A percentile compares a stretch with the other conserved stretches of the same genome.
phyloP scores from a whole-genome alignment of 2,888 invertebrate genomes.

The Hydroisotoma schaefferi region DNA sequence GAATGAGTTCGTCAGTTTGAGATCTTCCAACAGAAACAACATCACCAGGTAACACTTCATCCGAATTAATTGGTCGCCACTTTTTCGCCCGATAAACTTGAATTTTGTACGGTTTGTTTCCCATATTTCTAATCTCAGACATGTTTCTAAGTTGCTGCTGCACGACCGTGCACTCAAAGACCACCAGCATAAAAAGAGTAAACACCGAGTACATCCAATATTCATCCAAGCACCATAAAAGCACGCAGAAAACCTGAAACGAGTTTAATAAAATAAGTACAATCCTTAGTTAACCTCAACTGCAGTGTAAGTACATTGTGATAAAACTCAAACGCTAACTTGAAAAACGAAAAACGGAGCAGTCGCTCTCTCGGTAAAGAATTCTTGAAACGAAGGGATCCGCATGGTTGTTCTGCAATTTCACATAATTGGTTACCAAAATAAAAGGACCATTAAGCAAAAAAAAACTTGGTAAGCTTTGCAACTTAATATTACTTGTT shows the following conservation, averaged over 20 bases:
- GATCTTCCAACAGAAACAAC: conserved; percentile 87
- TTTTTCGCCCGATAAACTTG: conserved; percentile 84
- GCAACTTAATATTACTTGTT: conserved; percentile 66
- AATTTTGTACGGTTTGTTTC: conserved; percentile 90
- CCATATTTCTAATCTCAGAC: conserved; percentile 99
- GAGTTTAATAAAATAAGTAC: conserved; percentile 56
- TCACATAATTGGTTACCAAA: not conserved
- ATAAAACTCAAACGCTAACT: conserved; percentile 50
- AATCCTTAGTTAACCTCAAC: not conserved
- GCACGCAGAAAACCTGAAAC: conserved; percentile 99
- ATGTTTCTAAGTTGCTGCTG: conserved; percentile 97
- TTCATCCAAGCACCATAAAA: conserved; percentile 97
- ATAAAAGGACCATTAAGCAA: not conserved
- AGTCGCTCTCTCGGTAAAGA: conserved; percentile 95
- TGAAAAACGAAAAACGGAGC: conserved; percentile 99
- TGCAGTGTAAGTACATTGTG: not conserved
- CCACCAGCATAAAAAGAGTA: conserved; percentile 89
- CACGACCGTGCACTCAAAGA: conserved; percentile 96
- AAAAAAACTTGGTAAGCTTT: not conserved
- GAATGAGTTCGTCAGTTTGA: conserved; percentile 84
- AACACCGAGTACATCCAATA: conserved; percentile 98
- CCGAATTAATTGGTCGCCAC: conserved; percentile 80
- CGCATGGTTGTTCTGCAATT: conserved; percentile 66
- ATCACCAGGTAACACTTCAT: conserved; percentile 92
- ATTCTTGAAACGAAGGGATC: conserved; percentile 92